Base-by-base conservation (phyloP, 1,140 invertebrate species). In the Ceratina australensis region DNA sequence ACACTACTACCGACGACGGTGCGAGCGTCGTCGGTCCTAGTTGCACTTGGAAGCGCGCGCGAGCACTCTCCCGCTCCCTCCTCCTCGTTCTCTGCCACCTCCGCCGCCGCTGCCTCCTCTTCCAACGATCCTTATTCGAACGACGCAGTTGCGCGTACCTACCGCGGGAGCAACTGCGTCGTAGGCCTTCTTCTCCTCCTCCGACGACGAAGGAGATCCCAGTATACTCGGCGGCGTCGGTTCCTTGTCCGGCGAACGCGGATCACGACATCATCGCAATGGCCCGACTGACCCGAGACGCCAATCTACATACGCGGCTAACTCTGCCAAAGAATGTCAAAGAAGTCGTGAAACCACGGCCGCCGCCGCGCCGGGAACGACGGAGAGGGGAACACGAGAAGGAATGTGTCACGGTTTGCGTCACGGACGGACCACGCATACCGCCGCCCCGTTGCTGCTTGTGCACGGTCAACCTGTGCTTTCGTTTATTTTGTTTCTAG, bases 61-160 rank as follows among this genome's bases (percentile, higher is more conserved):
- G 18, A 15, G 13, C 59, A 33, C 56, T 65, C 76, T 26, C 60
- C 47, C 20, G 59, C 61, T 33, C 42, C 54, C 57, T 50, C 74
- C 50, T 49, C 18, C 56, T 61, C 57, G n/a, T n/a, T n/a, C n/a
- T 54, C 16, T 13, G 16, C 13, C 15, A 56, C 52, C 57, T 49
- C 69, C 42, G 65, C 22, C 59, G 28, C 57, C 50, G 67, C 26
- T 24, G n/a, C 54, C 64, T 47, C 18, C 28, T 42, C 74, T 47
- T 26, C 24, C 60, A 57, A 73, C 77, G 52, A 84, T 86, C 85
- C 79, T 86, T 82, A 84, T 87, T 81, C 77, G 79, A 86, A 87
- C 84, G 84, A 87, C 85, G 85, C 82, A 87, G 85, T 87, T 87
- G 82, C 84, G 85, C 79, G 76, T 80, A 85, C 79, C 72, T 85